phyloP scores from a whole-genome alignment of 2,113 vertebrate species.

The Centrocercus urophasianus region DNA sequence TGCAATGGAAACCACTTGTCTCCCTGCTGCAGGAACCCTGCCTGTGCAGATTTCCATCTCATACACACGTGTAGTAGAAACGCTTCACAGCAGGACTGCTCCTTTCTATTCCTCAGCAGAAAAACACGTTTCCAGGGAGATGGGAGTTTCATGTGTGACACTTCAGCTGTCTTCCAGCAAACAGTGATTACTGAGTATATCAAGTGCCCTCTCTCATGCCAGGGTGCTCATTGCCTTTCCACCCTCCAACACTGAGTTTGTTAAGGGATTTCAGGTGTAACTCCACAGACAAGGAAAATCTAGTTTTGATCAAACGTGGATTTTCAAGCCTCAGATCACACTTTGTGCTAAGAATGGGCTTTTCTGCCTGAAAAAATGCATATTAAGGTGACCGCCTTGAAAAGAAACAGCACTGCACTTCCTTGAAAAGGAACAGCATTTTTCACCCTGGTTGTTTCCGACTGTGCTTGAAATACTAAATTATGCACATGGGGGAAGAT shows the following conservation, averaged over 20 bases:
- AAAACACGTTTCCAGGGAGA: conserved; percentile 23
- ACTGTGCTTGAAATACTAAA: background rate
- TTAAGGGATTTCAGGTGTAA: background rate
- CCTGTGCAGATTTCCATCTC: background rate
- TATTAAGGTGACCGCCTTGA: background rate
- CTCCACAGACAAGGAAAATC: background rate
- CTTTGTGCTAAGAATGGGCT: background rate
- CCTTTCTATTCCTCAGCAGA: conserved; percentile 2
- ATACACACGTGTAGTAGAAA: background rate
- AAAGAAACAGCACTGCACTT: background rate
- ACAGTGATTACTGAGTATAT: background rate
- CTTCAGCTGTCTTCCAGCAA: background rate
- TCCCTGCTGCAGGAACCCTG: background rate
- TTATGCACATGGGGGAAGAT: background rate
- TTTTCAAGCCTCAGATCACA: background rate
- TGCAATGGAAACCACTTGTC: background rate
- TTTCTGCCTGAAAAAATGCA: background rate
- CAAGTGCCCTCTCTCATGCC: background rate
- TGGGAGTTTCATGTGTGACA: background rate
- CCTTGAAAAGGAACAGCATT: background rate
- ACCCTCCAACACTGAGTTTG: background rate
- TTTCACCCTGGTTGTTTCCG: background rate
- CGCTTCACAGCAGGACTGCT: background rate
- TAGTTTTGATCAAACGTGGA: background rate
- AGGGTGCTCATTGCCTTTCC: background rate